Conservation (phyloP, 2,797 vertebrate genomes). For the Morus bassanus region DNA sequence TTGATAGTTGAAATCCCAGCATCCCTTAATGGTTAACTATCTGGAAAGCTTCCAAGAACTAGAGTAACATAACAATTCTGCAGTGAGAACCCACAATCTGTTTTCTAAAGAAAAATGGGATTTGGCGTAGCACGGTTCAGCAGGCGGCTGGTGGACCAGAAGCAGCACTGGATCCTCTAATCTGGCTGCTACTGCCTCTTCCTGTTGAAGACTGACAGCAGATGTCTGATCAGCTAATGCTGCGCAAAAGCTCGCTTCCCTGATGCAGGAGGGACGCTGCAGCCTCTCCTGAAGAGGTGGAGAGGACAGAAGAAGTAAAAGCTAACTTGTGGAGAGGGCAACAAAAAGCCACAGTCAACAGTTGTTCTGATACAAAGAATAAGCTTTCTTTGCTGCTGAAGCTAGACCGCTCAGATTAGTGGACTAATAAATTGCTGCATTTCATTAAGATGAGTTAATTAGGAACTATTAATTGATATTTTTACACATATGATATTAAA, state of each 20-base stretch:
- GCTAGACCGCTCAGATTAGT: not conserved
- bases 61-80: not conserved
- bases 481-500: not conserved
- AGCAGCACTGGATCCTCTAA: not conserved
- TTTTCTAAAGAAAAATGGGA: not conserved
- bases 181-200: not conserved
- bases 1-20: not conserved
- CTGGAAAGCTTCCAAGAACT: not conserved
- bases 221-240: not conserved
- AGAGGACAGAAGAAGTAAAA: not conserved
- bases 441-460: not conserved
- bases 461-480: not conserved
- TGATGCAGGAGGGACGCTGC: rapidly evolving
- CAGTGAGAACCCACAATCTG: not conserved
- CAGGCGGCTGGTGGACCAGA: not conserved
- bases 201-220: not conserved
- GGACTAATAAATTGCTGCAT: not conserved
- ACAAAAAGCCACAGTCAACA: not conserved
- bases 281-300: not conserved
- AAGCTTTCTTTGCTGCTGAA: not conserved
- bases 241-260: not conserved
- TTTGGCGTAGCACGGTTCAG: not conserved
- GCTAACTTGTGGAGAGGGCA: not conserved
- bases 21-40: not conserved
- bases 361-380: not conserved